A percentile compares a stretch with the other conserved stretches of the same genome.
phyloP scores from a whole-genome alignment of 2,113 vertebrate species.

The Hydropotes inermis region DNA sequence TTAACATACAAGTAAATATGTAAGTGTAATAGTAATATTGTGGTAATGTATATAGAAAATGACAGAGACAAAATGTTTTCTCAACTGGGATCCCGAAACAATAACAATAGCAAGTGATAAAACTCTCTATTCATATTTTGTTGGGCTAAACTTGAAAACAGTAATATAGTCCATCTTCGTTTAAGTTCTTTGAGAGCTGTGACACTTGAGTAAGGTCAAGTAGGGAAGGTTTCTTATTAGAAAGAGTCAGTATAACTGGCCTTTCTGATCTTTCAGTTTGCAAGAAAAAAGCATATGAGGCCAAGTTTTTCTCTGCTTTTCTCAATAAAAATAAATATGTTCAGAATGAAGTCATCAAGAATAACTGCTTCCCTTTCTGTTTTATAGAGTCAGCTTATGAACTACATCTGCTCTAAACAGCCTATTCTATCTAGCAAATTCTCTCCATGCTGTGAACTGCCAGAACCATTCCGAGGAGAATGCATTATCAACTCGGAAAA shows the following conservation, averaged over 20 bases:
- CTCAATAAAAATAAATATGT: conserved; percentile 1
- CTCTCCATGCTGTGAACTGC: background rate
- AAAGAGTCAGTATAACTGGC: background rate
- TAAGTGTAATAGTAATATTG: background rate
- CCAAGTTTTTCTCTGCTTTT: background rate
- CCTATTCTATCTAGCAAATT: background rate
- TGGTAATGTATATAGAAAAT: background rate
- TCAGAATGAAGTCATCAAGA: background rate
- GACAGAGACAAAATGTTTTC: background rate
- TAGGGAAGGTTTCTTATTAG: background rate
- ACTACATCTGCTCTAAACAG: conserved; percentile 22
- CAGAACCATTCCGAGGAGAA: conserved; percentile 5
- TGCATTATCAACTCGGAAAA: conserved; percentile 40
- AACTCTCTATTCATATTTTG: background rate
- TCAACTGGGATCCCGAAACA: background rate
- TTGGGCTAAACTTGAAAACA: background rate
- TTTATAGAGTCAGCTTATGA: conserved; percentile 41
- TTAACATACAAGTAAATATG: background rate
- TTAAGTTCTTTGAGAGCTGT: background rate
- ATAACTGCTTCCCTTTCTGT: background rate
- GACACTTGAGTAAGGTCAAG: background rate
- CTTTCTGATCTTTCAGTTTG: background rate
- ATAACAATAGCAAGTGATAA: background rate
- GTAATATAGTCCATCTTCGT: background rate
- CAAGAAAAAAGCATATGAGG: background rate